Conservation (phyloP, 2,113 vertebrate genomes). For the Elgaria multicarinata region DNA sequence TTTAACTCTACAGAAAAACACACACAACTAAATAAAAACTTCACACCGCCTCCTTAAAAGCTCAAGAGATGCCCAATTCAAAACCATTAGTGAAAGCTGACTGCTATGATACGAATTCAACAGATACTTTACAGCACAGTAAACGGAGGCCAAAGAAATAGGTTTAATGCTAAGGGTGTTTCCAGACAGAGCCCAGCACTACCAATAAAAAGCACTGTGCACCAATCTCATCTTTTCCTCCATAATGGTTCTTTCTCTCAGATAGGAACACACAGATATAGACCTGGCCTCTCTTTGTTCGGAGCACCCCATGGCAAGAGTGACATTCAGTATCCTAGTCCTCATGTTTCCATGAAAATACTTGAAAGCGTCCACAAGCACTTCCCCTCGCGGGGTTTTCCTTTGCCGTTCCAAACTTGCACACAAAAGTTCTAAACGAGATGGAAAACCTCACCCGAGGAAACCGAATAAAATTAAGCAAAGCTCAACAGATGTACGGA, state of each 20-base stretch:
- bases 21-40: too few relatives aligned
- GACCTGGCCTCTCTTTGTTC: not conserved
- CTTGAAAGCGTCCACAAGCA: not conserved
- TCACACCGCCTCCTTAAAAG: not conserved
- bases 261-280: not conserved
- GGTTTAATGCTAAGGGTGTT: not conserved
- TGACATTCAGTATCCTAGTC: not conserved
- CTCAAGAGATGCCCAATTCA: not conserved
- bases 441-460: not conserved
- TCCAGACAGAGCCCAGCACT: not conserved
- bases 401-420: not conserved
- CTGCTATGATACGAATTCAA: too few relatives aligned
- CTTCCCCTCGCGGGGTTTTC: not conserved
- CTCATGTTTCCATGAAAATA: not conserved
- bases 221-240: not conserved
- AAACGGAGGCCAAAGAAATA: not conserved
- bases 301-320: not conserved
- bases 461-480: not conserved
- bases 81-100: not conserved
- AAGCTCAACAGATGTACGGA: not conserved
- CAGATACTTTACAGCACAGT: not conserved
- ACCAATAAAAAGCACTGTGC: not conserved
- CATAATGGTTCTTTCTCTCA: not conserved
- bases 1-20: not conserved
- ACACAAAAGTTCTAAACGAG: not conserved